Evolutionary conservation across 2,113 vertebrate species (phyloP).

Genomic region (Craseonycteris thonglongyai): DNA sequence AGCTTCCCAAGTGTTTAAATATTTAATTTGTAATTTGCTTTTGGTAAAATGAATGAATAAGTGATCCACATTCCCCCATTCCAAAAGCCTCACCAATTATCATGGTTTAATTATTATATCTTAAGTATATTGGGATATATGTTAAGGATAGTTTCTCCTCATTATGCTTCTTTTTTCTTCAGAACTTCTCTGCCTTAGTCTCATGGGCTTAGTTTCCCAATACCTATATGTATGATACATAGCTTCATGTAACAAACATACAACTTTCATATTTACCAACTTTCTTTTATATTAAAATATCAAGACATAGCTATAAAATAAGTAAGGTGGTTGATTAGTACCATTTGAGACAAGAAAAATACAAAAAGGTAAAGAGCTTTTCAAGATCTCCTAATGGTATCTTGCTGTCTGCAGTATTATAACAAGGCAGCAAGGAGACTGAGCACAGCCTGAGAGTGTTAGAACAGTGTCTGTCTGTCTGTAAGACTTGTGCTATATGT

Average conservation of each 20-base stretch:
- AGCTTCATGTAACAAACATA: background rate
- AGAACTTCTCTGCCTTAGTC: background rate
- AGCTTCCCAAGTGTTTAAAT: background rate
- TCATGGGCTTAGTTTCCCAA: background rate
- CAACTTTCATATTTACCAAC: background rate
- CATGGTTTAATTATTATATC: background rate
- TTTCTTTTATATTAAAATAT: background rate
- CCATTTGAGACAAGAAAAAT: background rate
- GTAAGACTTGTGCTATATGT: background rate
- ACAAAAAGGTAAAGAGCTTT: background rate
- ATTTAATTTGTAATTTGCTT: background rate
- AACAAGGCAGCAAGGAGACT: background rate
- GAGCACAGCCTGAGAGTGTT: accelerated
- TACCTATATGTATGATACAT: background rate
- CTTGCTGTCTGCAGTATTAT: background rate
- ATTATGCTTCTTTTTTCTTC: background rate
- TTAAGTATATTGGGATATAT: background rate
- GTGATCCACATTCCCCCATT: accelerated
- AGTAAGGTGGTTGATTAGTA: background rate
- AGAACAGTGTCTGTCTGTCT: background rate
- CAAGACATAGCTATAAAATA: background rate
- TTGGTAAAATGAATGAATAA: background rate
- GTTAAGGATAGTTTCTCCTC: background rate
- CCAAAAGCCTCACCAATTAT: background rate
- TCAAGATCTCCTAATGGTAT: background rate